A percentile compares a stretch with the other conserved stretches of the same genome.
Conservation (phyloP, 1,140 invertebrate genomes). For the Heliothis virescens region DNA sequence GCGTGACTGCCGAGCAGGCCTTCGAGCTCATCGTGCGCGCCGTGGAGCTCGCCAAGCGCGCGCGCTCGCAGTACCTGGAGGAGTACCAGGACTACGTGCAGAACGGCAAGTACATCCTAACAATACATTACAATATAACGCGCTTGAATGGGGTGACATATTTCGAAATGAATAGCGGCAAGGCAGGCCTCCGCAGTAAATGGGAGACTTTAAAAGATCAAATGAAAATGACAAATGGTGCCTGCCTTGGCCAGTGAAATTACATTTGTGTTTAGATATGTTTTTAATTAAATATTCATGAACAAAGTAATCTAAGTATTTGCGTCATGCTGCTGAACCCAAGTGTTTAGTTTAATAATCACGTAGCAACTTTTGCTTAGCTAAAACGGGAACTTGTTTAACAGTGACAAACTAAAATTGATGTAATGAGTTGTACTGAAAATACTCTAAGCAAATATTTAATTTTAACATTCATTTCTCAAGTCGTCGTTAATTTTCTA, state of each 20-base stretch:
- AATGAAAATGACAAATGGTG: slow-evolving; percentile 43
- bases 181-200: slow-evolving; percentile 25
- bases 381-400: neutral
- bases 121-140: slow-evolving; percentile 22
- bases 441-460: slow-evolving; percentile 19
- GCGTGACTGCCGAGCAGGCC: slow-evolving; percentile 88
- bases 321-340: too few species aligned
- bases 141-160: slow-evolving; percentile 21
- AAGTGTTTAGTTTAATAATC: too few species aligned
- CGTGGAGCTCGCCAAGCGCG: slow-evolving; percentile 89
- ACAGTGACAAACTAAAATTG: slow-evolving; percentile 6
- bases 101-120: slow-evolving; percentile 64
- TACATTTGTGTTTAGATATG: slow-evolving; percentile 9
- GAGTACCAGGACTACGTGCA: slow-evolving; percentile 84
- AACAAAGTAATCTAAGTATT: too few species aligned
- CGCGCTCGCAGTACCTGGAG: slow-evolving; percentile 87
- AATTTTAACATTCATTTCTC: slow-evolving; percentile 32
- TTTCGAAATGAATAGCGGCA: slow-evolving; percentile 34
- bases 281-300: slow-evolving; percentile 5
- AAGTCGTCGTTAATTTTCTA: slow-evolving; percentile 37
- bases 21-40: slow-evolving; percentile 90
- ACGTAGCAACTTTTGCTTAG: too few species aligned
- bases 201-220: slow-evolving; percentile 46
- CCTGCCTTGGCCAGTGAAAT: slow-evolving; percentile 24
- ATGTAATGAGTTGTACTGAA: slow-evolving; percentile 16